Evolutionary conservation across 2,113 vertebrate species (phyloP).

Genomic region (Scartelaos histophorus): DNA sequence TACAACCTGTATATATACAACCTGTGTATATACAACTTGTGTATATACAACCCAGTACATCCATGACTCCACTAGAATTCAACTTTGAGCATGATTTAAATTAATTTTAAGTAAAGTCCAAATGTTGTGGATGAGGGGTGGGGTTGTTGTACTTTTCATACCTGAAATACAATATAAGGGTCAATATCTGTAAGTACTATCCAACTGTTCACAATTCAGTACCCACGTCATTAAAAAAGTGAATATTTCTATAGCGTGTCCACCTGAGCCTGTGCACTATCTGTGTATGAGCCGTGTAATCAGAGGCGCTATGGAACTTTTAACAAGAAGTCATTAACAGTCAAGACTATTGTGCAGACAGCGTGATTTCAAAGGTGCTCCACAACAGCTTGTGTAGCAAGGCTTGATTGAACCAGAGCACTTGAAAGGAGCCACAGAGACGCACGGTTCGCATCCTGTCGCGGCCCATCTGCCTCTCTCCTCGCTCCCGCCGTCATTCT

Average conservation of each 20-base stretch:
- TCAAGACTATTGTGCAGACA: slow-evolving; percentile 81
- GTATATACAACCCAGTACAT: too few relatives aligned
- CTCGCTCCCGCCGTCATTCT: slow-evolving; percentile 69
- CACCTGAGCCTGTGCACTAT: slow-evolving; percentile 38
- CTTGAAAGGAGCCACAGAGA: slow-evolving; percentile 82
- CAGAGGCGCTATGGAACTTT: slow-evolving; percentile 78
- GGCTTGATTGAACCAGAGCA: slow-evolving; percentile 81
- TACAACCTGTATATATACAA: too few relatives aligned
- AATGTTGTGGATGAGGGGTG: too few relatives aligned
- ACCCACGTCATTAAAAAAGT: neutral
- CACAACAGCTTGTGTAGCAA: slow-evolving; percentile 81
- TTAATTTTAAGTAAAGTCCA: too few relatives aligned
- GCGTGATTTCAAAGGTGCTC: slow-evolving; percentile 82
- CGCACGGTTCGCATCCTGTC: slow-evolving; percentile 81
- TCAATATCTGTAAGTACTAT: neutral
- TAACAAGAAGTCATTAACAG: slow-evolving; percentile 81
- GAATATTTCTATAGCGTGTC: slow-evolving; percentile 4
- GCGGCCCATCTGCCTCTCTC: slow-evolving; percentile 80
- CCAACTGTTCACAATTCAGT: neutral
- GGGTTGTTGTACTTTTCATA: too few relatives aligned
- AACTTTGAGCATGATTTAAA: too few relatives aligned
- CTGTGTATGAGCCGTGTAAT: slow-evolving; percentile 69
- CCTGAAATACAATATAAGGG: neutral
- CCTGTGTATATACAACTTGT: too few relatives aligned
- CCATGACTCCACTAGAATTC: too few relatives aligned